Conservation (phyloP, 1,140 invertebrate species). For the Tribolium madens region DNA sequence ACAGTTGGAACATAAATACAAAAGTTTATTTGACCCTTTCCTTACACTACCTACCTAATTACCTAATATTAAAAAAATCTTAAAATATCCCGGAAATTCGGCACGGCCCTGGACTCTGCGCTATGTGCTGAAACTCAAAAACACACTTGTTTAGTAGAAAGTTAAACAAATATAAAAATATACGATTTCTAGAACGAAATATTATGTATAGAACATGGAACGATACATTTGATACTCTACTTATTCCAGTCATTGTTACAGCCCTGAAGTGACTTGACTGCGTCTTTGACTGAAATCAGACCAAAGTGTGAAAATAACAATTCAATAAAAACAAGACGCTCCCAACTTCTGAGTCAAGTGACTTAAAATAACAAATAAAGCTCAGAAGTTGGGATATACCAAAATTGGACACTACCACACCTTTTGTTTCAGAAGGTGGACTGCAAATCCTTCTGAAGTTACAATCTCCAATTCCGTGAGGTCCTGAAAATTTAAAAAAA, state of each 20-base stretch:
- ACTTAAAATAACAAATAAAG: background rate
- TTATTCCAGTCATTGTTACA: slow-evolving; percentile 21
- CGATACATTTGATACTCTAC: slow-evolving; percentile 55
- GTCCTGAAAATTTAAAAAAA: slow-evolving; percentile 43
- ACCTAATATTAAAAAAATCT: slow-evolving; percentile 21
- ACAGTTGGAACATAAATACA: background rate
- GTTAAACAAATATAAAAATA: slow-evolving; percentile 15
- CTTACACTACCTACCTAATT: slow-evolving; percentile 39
- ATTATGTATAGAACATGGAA: slow-evolving; percentile 45
- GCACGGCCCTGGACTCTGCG: background rate
- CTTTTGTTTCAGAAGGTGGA: slow-evolving; percentile 30
- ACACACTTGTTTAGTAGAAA: slow-evolving; percentile 33
- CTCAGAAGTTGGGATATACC: slow-evolving; percentile 24
- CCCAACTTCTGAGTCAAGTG: background rate
- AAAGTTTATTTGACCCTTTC: slow-evolving; percentile 32
- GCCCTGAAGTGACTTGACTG: slow-evolving; percentile 21
- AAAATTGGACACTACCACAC: slow-evolving; percentile 48
- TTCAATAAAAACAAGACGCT: slow-evolving; percentile 9
- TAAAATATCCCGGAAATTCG: background rate
- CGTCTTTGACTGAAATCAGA: slow-evolving; percentile 49
- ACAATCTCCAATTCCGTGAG: background rate
- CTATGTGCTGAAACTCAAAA: slow-evolving; percentile 49
- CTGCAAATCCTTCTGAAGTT: background rate
- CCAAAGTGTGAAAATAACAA: slow-evolving; percentile 45
- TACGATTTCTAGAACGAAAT: slow-evolving; percentile 38